A percentile compares a stretch with the other conserved stretches of the same genome.
These are phyloP conservation scores for Tetropium fuscum DNA, from an alignment of 2,888 invertebrate species.

Conservation along the genomic window DNA sequence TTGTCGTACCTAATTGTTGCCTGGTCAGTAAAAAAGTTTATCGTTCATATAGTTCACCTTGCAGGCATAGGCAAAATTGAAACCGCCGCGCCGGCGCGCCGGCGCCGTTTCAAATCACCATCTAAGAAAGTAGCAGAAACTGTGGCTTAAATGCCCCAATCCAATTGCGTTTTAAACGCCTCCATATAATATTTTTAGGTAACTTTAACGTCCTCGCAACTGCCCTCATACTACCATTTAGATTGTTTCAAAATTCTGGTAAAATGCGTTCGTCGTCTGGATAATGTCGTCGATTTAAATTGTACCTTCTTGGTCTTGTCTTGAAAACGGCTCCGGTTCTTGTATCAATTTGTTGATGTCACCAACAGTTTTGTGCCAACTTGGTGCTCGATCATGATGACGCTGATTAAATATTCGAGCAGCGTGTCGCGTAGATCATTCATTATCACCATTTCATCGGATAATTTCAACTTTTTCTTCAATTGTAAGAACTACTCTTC, in stretches of 20 bases:
- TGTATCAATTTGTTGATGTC: constrained; percentile 2
- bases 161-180: constrained; percentile 25
- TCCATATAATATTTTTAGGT: constrained; percentile 11
- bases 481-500: constrained; percentile 24
- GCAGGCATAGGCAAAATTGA: too few species aligned
- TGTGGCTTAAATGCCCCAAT: constrained; percentile 9
- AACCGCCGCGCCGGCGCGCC: too few species aligned
- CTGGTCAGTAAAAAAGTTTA: too few species aligned
- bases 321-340: constrained; percentile 6
- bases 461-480: constrained; percentile 24
- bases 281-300: constrained; percentile 8
- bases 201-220: constrained; percentile 22
- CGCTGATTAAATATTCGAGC: constrained; percentile 6
- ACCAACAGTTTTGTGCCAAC: constrained; percentile 7
- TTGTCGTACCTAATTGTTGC: too few species aligned
- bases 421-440: constrained; percentile 14
- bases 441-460: constrained; percentile 20
- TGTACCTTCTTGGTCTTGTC: constrained; percentile 15
- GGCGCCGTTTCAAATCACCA: background rate
- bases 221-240: constrained; percentile 25
- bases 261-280: constrained; percentile 1
- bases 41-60: too few species aligned
- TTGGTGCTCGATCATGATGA: constrained; percentile 17
- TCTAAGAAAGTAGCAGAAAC: constrained; percentile 8
- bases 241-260: constrained; percentile 18